Evolutionary conservation across 2,888 invertebrate genomes (phyloP), one percentile per base, ranked within the genome.

Genomic region (Drosophila neotestacea): DNA sequence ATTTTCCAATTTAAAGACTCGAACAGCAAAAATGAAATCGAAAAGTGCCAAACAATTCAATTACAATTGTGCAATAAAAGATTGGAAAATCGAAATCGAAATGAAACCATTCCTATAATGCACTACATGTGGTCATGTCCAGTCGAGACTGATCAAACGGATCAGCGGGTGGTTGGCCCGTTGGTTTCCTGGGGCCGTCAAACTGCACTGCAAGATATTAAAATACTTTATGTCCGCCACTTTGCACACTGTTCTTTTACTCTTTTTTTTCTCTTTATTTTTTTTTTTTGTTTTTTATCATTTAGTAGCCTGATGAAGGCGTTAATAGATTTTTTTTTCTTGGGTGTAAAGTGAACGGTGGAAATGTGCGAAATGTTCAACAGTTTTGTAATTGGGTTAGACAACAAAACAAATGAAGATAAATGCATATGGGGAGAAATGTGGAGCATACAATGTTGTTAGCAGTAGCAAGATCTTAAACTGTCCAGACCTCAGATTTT

Each of bases 41-140:
- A 86, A 80, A 77, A 62, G 70, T 78, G 67, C 71, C 71, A 87
- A 89, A 85, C 89, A 85, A 85, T 89, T 85, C 85, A 85, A 79
- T 89, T 88, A 88, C 88, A 89, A 88, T 85, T 88, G 85, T 88
- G 85, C 85, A 85, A 85, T 88, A 84, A 81, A 85, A 80, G 63
- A 65, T 34, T 62, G 55, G 79, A 65, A 64, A 72, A 62, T 10
- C 42, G 9, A 69, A 67, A 67, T 41, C 48, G 63, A 69, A 67
- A 52, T 56, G 67, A 58, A 73, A 70, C 61, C 62, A 75, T 70
- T 72, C 62, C 69, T 44, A 70, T 64, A 66, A 55, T 64, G 70
- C 89, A 34, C 89, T 63, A 70, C 89, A 85, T 85, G 85, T 72
- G 85, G 89, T 55, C 85, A 41, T 70, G 71, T 84, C 75, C 81